Conservation (phyloP, 2,113 vertebrate genomes). For the Haemorhous mexicanus region DNA sequence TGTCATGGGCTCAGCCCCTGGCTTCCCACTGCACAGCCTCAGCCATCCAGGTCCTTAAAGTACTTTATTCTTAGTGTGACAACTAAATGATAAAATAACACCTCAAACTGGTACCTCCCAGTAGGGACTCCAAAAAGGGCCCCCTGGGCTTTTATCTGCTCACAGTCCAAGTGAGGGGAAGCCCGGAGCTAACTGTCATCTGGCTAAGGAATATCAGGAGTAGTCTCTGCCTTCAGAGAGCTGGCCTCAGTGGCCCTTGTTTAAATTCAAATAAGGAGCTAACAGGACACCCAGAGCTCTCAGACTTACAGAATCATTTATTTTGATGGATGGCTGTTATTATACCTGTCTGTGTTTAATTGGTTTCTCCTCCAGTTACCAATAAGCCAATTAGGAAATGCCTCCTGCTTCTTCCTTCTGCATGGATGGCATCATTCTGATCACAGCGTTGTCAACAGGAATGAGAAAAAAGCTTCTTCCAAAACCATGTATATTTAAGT, state of each 20-base stretch:
- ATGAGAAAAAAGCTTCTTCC: neutral
- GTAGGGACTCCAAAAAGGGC: fast-evolving
- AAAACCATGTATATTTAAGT: neutral
- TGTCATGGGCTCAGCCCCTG: neutral
- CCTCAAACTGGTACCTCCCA: neutral
- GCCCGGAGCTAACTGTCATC: neutral
- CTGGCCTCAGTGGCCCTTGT: neutral
- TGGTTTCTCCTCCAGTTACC: constrained; percentile 37
- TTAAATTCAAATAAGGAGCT: neutral
- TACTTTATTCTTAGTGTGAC: neutral
- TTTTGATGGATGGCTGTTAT: constrained; percentile 36
- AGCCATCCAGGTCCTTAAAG: no score
- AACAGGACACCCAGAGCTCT: neutral
- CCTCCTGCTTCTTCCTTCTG: neutral
- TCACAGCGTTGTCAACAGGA: neutral
- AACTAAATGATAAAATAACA: neutral
- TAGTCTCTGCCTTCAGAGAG: neutral
- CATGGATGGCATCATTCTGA: neutral
- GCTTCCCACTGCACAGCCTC: neutral
- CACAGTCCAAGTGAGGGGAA: neutral
- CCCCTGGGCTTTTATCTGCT: neutral
- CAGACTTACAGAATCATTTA: neutral
- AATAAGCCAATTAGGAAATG: neutral
- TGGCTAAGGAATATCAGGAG: neutral
- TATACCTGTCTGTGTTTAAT: constrained; percentile 12